Evolutionary conservation across 1,140 invertebrate genomes (phyloP).

Genomic region (Metaphire vulgaris): DNA sequence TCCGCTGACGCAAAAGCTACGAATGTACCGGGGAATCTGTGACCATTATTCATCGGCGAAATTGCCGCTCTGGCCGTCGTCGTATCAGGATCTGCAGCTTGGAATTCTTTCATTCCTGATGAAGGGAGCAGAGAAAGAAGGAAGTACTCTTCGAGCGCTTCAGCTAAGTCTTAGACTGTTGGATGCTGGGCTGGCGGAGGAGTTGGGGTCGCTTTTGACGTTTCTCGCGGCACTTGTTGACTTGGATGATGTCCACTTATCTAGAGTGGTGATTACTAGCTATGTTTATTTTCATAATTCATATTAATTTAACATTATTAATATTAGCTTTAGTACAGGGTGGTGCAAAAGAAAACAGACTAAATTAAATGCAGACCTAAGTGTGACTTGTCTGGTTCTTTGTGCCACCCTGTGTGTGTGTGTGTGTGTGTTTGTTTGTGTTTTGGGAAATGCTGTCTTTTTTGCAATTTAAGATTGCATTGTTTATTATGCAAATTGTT

Average conservation of each 20-base stretch:
- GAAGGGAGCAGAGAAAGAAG: neutral
- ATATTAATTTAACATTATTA: too few relatives aligned
- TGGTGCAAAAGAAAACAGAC: too few relatives aligned
- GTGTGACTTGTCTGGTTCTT: too few relatives aligned
- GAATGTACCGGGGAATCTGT: neutral
- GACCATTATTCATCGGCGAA: neutral
- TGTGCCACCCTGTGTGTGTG: too few relatives aligned
- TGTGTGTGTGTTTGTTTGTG: too few relatives aligned
- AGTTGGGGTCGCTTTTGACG: neutral
- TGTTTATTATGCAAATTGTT: too few relatives aligned
- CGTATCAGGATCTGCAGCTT: neutral
- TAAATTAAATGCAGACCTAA: too few relatives aligned
- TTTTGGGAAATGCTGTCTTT: too few relatives aligned
- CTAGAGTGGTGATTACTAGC: neutral
- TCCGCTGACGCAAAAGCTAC: neutral
- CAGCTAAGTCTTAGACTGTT: neutral
- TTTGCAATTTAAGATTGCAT: too few relatives aligned
- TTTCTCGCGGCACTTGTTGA: neutral
- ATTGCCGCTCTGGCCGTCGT: neutral
- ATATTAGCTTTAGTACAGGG: too few relatives aligned
- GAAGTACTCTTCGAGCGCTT: neutral
- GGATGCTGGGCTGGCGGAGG: neutral
- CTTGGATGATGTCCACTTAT: neutral
- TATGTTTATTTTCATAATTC: too few relatives aligned
- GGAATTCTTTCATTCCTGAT: neutral